Evolutionary conservation across 2,113 vertebrate species (phyloP).

Genomic region (Merops nubicus): DNA sequence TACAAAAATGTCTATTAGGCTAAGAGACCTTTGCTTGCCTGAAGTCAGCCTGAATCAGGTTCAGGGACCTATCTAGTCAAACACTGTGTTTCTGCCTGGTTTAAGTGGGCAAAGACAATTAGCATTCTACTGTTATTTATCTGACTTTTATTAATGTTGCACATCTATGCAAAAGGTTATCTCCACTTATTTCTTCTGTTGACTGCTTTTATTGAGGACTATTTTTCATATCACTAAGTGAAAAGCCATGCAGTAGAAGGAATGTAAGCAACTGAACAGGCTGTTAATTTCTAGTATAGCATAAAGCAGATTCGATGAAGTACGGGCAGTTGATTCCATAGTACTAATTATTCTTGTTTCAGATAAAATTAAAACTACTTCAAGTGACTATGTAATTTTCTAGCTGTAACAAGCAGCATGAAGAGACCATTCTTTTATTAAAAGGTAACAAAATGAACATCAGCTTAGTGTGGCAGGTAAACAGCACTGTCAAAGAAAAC

Average conservation of each 20-base stretch:
- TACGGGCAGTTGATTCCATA: not conserved
- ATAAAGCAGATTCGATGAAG: conserved; percentile 17
- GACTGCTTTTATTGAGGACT: not conserved
- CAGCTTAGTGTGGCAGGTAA: not conserved
- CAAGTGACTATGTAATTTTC: not conserved
- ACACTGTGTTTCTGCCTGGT: conserved; percentile 1
- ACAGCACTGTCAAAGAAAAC: not conserved
- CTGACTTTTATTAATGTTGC: conserved; percentile 18
- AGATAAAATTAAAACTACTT: not conserved
- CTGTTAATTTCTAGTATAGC: conserved; percentile 2
- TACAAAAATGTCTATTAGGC: not conserved
- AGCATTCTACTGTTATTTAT: conserved; percentile 35
- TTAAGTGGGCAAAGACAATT: conserved; percentile 28
- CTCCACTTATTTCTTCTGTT: conserved; percentile 11
- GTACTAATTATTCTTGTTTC: conserved; percentile 11
- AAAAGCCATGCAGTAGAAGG: conserved; percentile 19
- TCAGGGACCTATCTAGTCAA: not conserved
- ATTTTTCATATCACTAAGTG: not conserved
- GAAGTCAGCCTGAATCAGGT: not conserved
- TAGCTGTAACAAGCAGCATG: not conserved
- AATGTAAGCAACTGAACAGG: not conserved
- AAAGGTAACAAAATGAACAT: not conserved
- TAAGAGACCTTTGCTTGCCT: not conserved
- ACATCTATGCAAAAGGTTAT: conserved; percentile 24
- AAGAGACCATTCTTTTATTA: not conserved